phyloP scores from a whole-genome alignment of 2,888 invertebrate genomes.

The Taphrorychus bicolor region DNA sequence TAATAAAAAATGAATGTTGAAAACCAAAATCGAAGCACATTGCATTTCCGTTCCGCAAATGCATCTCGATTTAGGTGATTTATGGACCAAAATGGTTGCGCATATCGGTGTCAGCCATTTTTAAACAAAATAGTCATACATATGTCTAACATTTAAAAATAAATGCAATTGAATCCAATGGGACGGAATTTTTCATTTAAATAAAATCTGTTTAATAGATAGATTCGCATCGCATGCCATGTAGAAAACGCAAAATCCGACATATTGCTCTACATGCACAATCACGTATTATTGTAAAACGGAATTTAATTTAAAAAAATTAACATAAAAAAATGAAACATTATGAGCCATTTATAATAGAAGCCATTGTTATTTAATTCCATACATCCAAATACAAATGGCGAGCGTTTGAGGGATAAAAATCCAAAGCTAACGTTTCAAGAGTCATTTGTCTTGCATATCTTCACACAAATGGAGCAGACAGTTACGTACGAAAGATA shows the following conservation, averaged over 20 bases:
- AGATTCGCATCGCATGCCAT: not conserved
- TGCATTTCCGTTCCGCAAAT: not conserved
- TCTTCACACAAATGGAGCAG: not conserved
- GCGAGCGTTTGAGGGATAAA: not conserved
- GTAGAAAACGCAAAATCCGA: not conserved
- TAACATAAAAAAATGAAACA: no score
- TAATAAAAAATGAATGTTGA: not conserved
- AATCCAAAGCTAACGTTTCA: not conserved
- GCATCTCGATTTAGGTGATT: not conserved
- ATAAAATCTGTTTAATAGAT: constrained; percentile 2
- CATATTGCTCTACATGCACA: not conserved
- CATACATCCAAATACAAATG: no score
- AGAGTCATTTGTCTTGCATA: not conserved
- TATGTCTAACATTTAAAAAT: not conserved
- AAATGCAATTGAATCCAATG: not conserved
- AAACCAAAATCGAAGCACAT: not conserved
- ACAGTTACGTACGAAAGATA: not conserved
- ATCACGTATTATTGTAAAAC: no score
- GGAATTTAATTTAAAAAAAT: no score
- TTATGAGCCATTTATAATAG: no score
- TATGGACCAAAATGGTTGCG: constrained; percentile 4
- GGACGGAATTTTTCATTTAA: constrained; percentile 1
- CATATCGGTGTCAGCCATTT: not conserved
- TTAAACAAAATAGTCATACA: constrained; percentile 11
- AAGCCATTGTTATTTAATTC: no score